These are phyloP conservation scores for Pangasius sanitwongsei DNA, from an alignment of 2,797 vertebrate species.

Conservation along the genomic window DNA sequence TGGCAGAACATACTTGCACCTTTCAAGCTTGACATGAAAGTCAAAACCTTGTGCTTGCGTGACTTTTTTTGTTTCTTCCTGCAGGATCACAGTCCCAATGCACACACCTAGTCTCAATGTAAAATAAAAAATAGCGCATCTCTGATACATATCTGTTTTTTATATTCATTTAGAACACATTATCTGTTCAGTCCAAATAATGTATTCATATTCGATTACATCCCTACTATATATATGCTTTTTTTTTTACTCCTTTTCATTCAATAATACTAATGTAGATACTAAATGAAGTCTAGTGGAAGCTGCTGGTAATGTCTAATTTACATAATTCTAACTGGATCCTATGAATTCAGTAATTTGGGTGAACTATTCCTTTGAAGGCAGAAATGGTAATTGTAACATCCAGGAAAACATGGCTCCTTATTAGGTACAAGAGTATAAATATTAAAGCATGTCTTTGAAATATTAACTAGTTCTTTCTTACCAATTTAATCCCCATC, in stretches of 20 bases:
- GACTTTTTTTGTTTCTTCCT: background rate
- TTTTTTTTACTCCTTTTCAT: background rate
- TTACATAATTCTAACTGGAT: background rate
- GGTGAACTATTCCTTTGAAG: background rate
- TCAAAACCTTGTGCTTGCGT: background rate
- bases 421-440: background rate
- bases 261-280: background rate
- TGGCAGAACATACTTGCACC: background rate
- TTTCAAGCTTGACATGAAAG: background rate
- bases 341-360: background rate
- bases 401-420: background rate
- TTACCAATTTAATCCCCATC: background rate
- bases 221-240: background rate
- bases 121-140: background rate
- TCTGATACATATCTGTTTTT: background rate
- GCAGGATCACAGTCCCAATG: background rate
- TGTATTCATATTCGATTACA: background rate
- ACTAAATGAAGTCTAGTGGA: background rate
- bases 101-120: background rate
- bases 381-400: background rate
- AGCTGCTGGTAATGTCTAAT: background rate
- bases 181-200: background rate
- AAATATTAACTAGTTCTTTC: constrained; percentile 4
- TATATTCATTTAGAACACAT: background rate
- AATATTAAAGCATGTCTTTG: background rate